phyloP scores from a whole-genome alignment of 2,888 invertebrate species.

The Sinhomidia bicolor region DNA sequence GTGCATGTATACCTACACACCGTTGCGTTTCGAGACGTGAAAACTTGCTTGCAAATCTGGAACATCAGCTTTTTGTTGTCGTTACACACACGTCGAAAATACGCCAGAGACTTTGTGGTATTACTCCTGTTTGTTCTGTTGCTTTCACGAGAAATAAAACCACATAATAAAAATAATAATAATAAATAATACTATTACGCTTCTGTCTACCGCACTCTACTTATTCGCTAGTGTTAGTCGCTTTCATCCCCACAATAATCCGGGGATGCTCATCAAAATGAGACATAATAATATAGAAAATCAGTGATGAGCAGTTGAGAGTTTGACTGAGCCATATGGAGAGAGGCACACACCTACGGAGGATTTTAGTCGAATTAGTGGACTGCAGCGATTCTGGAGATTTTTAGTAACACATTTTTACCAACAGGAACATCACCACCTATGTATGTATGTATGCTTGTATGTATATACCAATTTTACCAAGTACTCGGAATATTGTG shows the following conservation, averaged over 20 bases:
- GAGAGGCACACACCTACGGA: neutral
- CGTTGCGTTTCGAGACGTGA: neutral
- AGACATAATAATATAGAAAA: slow-evolving; percentile 44
- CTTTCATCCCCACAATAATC: slow-evolving; percentile 27
- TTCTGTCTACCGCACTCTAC: neutral
- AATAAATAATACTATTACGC: neutral
- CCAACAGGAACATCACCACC: no score
- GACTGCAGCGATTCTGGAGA: no score
- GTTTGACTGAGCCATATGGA: neutral
- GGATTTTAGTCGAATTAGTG: neutral
- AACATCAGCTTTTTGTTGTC: neutral
- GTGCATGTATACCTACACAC: neutral
- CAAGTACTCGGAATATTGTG: no score
- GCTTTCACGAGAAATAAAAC: neutral
- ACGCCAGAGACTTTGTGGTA: slow-evolving; percentile 11
- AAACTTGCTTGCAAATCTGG: neutral
- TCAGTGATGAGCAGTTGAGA: slow-evolving; percentile 26
- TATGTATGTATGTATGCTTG: no score
- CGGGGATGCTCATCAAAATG: slow-evolving; percentile 35
- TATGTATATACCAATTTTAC: neutral
- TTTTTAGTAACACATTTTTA: no score
- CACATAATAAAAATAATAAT: neutral
- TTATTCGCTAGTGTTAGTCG: neutral
- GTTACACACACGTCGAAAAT: neutral
- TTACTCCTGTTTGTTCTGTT: neutral